Base-by-base conservation (phyloP, 2,113 vertebrate species). In the Tichodroma muraria region DNA sequence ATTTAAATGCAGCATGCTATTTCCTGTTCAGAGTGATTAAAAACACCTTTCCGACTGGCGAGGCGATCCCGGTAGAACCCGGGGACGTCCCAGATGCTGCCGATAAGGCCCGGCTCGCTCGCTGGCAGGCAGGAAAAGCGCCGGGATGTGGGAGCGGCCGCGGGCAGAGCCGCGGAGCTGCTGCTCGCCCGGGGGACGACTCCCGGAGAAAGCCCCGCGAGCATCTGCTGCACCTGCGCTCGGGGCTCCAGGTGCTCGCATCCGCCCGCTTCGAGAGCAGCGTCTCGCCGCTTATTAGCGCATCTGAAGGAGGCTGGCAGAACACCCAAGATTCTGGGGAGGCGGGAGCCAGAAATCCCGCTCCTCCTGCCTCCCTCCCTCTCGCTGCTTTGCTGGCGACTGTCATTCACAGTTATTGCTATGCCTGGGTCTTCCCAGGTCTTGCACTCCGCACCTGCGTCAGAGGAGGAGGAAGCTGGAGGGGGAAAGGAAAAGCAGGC, bases 11-110 rank as follows among this genome's bases (percentile, higher is more conserved):
- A 93, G 91, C 91, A 92, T 93, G 92, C 96, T 16, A 89, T 97
- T 97, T 97, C 97, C 97, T 97, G 91, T 44, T 69, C 49, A 2
- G 57, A 59, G 89, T 96, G 90, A 98, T 96, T 97, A 95, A 97
- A 97, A 95, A 47, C 89, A 97, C 90, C 57, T 85, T 42, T 2
- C 2, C 42, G 80, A 95, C 69, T 65, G 94, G 89, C 42, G 78
- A 64, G 20, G 40, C 61, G 52, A 37, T 65, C 25, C 89, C 14
- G 69, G 64, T 18, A 13, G 49, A 27, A 21, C 8, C 22, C 0
- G 6, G 54, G 78, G 69, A 61, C 28, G n/a, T 38, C 38, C 31
- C 42, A 93, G 91, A 95, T 97, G 95, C 5, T 38, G 86, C 68
- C 11, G 93, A 95, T 96, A 93, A 95, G 61, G 7, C 6, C 2